These are phyloP conservation scores for Caradrina clavipalpis DNA, from an alignment of 2,888 invertebrate genomes.

Conservation along the genomic window DNA sequence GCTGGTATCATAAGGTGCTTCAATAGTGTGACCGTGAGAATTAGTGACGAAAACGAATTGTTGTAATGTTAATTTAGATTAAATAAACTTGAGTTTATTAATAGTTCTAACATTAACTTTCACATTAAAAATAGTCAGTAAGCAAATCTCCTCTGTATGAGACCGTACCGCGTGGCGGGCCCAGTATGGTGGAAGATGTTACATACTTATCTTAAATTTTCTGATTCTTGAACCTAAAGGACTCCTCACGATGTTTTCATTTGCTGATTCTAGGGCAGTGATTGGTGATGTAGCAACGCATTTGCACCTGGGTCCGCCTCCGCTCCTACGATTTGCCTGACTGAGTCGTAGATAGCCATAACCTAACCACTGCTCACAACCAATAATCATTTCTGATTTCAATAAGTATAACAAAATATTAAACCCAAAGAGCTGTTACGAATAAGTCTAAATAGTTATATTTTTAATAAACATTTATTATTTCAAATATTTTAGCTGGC, in stretches of 20 bases:
- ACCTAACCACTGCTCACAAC: not conserved
- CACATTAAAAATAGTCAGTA: not conserved
- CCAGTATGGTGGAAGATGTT: not conserved
- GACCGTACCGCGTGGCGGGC: not conserved
- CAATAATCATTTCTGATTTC: not conserved
- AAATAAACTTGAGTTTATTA: slow-evolving; percentile 45
- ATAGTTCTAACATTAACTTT: slow-evolving; percentile 40
- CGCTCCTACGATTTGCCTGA: not conserved
- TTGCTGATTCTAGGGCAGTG: too few relatives aligned
- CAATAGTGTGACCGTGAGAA: not conserved
- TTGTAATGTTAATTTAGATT: slow-evolving; percentile 39
- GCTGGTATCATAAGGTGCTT: not conserved
- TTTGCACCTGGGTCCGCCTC: not conserved
- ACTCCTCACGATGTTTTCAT: not conserved
- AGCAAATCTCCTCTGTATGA: not conserved
- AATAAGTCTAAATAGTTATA: too few relatives aligned
- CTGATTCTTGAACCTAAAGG: not conserved
- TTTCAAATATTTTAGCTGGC: too few relatives aligned
- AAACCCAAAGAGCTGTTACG: slow-evolving; percentile 1
- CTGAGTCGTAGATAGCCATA: not conserved
- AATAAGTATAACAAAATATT: not conserved
- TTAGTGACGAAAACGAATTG: slow-evolving; percentile 8
- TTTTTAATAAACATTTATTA: too few relatives aligned
- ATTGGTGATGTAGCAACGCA: too few relatives aligned
- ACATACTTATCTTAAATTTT: not conserved